Percentiles rank a stretch among this genome's conserved stretches.
phyloP scores from a whole-genome alignment of 2,113 vertebrate genomes.

The Ctenomys sociabilis region DNA sequence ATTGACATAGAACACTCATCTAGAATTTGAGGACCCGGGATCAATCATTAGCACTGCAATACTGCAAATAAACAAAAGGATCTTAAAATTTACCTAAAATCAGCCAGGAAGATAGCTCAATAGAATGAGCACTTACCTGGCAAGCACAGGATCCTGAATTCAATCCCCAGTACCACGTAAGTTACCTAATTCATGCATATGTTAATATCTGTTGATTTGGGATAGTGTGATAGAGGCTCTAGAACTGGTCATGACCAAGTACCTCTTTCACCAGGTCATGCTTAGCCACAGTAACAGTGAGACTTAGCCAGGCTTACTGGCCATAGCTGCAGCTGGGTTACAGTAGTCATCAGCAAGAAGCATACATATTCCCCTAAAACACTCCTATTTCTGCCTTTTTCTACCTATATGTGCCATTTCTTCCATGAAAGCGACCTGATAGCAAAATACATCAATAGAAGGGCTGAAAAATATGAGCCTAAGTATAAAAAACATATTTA shows the following conservation, averaged over 20 bases:
- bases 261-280: not conserved
- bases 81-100: not conserved
- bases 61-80: not conserved
- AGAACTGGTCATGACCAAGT: not conserved
- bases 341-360: not conserved
- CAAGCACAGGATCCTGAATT: too few species aligned
- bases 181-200: not conserved
- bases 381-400: not conserved
- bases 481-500: not conserved
- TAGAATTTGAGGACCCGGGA: not conserved
- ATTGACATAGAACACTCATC: not conserved
- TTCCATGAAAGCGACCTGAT: not conserved
- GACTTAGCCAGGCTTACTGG: not conserved
- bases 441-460: not conserved
- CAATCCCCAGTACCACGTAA: too few species aligned
- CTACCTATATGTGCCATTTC: not conserved
- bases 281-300: not conserved
- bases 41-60: not conserved
- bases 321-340: not conserved
- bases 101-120: too few species aligned
- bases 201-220: not conserved
- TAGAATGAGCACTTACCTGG: too few species aligned
- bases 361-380: not conserved
- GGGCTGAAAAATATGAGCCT: not conserved
- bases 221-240: not conserved